These are phyloP conservation scores for Pegoplata infirma DNA, from an alignment of 2,888 invertebrate species.

Conservation along the genomic window DNA sequence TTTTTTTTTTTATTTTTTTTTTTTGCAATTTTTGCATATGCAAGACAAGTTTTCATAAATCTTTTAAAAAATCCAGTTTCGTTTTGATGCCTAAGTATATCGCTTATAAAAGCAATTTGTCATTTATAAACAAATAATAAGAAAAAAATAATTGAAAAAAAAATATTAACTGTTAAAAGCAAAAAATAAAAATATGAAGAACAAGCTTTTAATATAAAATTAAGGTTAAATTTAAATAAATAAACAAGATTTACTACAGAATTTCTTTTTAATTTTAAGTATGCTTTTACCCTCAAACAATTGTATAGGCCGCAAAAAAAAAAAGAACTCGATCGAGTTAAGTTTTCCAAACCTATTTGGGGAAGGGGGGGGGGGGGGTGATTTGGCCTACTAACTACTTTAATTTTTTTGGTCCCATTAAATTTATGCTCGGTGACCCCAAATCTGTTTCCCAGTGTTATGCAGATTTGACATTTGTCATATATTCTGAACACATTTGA, in stretches of 20 bases:
- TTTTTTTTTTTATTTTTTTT: not conserved
- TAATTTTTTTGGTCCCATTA: too few relatives aligned
- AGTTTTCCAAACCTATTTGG: too few relatives aligned
- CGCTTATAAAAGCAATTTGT: not conserved
- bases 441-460: too few relatives aligned
- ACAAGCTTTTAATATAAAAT: not conserved
- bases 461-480: not conserved
- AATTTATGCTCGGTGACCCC: too few relatives aligned
- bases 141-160: not conserved
- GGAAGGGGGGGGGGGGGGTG: too few relatives aligned
- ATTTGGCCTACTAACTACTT: too few relatives aligned
- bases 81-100: not conserved
- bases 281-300: too few relatives aligned
- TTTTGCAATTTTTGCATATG: not conserved
- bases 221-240: too few relatives aligned
- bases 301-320: too few relatives aligned
- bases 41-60: not conserved
- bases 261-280: not conserved
- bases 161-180: not conserved
- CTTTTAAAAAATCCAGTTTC: not conserved
- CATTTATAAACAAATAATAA: not conserved
- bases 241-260: too few relatives aligned
- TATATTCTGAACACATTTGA: constrained; percentile 4
- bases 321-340: too few relatives aligned
- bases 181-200: not conserved